A percentile compares a stretch with the other conserved stretches of the same genome.
Evolutionary conservation across 1,140 invertebrate genomes (phyloP).

Genomic region (Formica selysi): DNA sequence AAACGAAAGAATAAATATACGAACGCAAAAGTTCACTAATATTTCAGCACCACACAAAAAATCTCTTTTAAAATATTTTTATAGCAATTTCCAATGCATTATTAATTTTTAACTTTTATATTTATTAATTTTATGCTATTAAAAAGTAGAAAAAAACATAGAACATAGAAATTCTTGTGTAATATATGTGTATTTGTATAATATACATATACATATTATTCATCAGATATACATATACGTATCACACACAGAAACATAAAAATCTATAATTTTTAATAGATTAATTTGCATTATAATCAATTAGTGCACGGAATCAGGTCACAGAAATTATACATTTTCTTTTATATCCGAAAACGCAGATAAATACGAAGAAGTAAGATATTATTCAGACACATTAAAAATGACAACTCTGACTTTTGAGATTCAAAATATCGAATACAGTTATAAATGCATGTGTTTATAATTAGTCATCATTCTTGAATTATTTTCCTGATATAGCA

Average conservation of each 20-base stretch:
- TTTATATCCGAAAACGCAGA: neutral
- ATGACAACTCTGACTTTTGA: too few relatives aligned
- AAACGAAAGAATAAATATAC: neutral
- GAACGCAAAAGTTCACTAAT: neutral
- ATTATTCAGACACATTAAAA: neutral
- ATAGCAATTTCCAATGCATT: neutral
- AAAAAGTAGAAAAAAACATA: neutral
- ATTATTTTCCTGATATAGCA: neutral
- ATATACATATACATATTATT: neutral
- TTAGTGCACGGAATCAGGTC: neutral
- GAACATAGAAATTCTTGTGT: neutral
- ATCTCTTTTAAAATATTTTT: constrained; percentile 14
- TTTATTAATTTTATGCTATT: neutral
- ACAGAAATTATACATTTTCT: neutral
- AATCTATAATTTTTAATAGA: constrained; percentile 34
- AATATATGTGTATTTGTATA: neutral
- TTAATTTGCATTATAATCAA: neutral
- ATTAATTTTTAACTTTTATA: constrained; percentile 15
- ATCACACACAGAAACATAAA: neutral
- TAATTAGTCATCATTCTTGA: neutral
- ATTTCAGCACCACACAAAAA: neutral
- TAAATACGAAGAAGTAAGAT: neutral
- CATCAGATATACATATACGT: neutral
- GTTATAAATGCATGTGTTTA: neutral
- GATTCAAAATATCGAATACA: too few relatives aligned